Base-by-base conservation (phyloP, 2,888 invertebrate genomes). In the Glaucopsyche alexis region DNA sequence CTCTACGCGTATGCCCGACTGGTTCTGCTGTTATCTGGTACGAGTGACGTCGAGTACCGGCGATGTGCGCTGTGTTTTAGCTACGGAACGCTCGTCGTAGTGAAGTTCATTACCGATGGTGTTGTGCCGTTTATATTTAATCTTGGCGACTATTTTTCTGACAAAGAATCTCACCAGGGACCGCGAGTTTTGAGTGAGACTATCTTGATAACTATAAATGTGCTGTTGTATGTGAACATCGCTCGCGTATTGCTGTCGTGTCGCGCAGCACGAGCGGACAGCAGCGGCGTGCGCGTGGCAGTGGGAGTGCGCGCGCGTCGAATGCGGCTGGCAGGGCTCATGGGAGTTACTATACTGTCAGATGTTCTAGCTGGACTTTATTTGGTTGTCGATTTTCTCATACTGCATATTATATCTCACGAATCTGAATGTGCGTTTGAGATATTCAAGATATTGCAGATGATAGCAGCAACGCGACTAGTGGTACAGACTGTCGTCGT, bases 321-420 rank as follows among this genome's bases (percentile, higher is more conserved):
- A 19, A 60, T 11, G 19, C 55, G 55, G 19, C 13, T 60, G 29
- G 19, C 19, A 11, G 55, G 55, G 11, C 55, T 60, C 19, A 60
- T 60, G 11, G 55, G 55, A 29, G 55, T 60, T 60, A 60, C 55
- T 5, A 60, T 60, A 60, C 55, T 60, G 19, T 60, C 55, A 11
- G 55, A 60, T 6, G 55, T 60, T 5, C 11, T 60, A 5, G 55
- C 55, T 11, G 55, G 16, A 11, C 55, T 60, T 4, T 19, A 60
- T 11, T 60, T 60, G 29, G 13, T 60, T 7, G 11, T 11, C 11
- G 55, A 60, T 13, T 60, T 60, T 11, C 4, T 60, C 9, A 0
- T 11, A 11, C 19, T 29, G 19, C 55, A 60, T 19, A 60, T 60
- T 60, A 19, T 60, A 19, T 16, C 6, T 5, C 11, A 60, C 16